Evolutionary conservation across 2,888 invertebrate genomes (phyloP).

Genomic region (Hypomecis atomaria): DNA sequence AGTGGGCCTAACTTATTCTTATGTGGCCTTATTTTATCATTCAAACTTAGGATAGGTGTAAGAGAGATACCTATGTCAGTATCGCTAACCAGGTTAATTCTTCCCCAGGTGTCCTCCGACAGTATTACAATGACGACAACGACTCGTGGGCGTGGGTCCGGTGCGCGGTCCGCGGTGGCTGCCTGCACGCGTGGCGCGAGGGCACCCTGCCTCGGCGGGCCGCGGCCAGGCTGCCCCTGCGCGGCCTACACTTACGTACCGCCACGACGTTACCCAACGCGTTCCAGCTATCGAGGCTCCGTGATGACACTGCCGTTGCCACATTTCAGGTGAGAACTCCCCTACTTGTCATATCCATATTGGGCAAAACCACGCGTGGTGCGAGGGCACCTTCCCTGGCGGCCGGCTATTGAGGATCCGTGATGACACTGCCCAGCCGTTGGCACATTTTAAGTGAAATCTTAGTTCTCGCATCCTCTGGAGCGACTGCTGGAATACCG

Average conservation of each 20-base stretch:
- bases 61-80: neutral
- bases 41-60: too few species aligned
- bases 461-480: too few species aligned
- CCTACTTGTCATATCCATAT: neutral
- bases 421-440: neutral
- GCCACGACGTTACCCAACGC: conserved; percentile 71
- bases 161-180: conserved; percentile 73
- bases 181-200: conserved; percentile 78
- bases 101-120: conserved; percentile 72
- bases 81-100: conserved; percentile 28
- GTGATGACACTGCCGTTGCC: conserved; percentile 78
- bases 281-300: conserved; percentile 77
- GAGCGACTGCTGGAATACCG: too few species aligned
- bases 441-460: too few species aligned
- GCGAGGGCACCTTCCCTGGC: neutral
- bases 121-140: conserved; percentile 74
- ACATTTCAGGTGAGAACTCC: conserved; percentile 72
- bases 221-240: conserved; percentile 72
- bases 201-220: conserved; percentile 76
- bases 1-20: too few species aligned
- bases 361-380: neutral
- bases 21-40: too few species aligned
- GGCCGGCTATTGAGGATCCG: neutral
- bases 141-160: conserved; percentile 78
- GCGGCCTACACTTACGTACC: conserved; percentile 72